Base-by-base conservation (phyloP, 2,797 vertebrate species). In the Sebastes kiyomatsui region DNA sequence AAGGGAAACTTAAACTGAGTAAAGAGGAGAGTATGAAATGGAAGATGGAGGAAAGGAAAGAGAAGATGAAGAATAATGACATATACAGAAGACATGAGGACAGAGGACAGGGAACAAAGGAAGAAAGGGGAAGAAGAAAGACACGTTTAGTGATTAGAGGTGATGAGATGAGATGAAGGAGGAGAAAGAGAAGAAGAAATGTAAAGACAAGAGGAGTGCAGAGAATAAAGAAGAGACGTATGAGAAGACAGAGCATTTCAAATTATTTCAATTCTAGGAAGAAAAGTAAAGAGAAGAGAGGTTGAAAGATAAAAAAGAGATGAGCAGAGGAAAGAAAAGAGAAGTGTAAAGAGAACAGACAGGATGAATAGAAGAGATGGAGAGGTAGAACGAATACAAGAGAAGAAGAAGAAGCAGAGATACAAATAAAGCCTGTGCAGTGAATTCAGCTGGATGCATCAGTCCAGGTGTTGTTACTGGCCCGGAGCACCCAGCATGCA, bases 381-480 rank as follows among this genome's bases (percentile, higher is more conserved):
- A 33, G 12, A 23, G 23, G 42, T 4, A 28, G 67, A 46, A 33
- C 13, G 18, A 28, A 33, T 11, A 8, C 2, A 7, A 23, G 6
- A 28, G 60, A 8, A 35, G 25, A 55, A 33, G n/a, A 20, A 61
- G 7, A 22, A 30, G 27, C 13, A 4, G 8, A 27, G 75, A 56
- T 72, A 62, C 60, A 74, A 81, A 82, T 77, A 78, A 70, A 58
- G 35, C 2, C 4, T 32, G 61, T 42, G 68, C 73, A 64, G 65
- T 16, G 69, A 62, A 75, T 76, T 42, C 73, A 82, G 56, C 77
- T 81, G 84, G 49, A 85, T 74, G 6, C 76, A 82, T 72, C 74
- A 20, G 83, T 67, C 75, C 87, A 86, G 89, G 81, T 89, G 85
- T 75, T 80, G 76, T 13, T 75, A n/a, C 23, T 23, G 62, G 79